Evolutionary conservation across 23 tunicate species (phyloP), one percentile per base, ranked within the genome.

Genomic region (Trididemnum miniatum): DNA sequence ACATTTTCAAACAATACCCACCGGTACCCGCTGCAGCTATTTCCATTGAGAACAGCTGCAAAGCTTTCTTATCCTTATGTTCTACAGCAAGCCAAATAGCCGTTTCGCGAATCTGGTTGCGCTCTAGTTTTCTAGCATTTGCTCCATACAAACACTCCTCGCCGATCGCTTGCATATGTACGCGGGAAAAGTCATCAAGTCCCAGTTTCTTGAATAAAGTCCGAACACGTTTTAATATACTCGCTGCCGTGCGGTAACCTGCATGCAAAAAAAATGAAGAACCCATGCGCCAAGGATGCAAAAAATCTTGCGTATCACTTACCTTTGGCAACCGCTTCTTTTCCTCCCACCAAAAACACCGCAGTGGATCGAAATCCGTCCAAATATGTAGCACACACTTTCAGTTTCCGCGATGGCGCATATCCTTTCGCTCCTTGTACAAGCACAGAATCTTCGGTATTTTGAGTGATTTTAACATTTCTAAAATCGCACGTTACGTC

Each of bases 11-110:
- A 44, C 5, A 81, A 52, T 12, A 63, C 60, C 3, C 1, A 92
- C 97, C 97, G 59, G 97, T 92, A 72, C 97, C 97, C 0, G 97
- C 97, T 20, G 97, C 86, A 1, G 97, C 97, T 1, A 92, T 83
- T 87, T 92, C 97, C 37, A 83, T 51, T 28, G 97, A 74, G 83
- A 92, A 83, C 66, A 92, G 49, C 32, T 87, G 67, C 26, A 92
- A 81, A 23, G 97, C 97, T 35, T 65, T 80, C 71, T 87, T 92
- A 35, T 92, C 86, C 1, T 83, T 84, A 87, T 92, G 97, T 63
- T 92, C 97, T 54, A 92, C 83, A 5, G 97, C 97, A 27, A 87
- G 51, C 97, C 97, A 92, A 2, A 87, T 72, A 15, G 72, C 79
- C 5, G 92, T 87, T 54, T 92, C 97, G 33, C 97, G 59, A 34